A percentile compares a stretch with the other conserved stretches of the same genome.
Conservation (phyloP, 2,888 invertebrate genomes). For the Matsumyia berberina region DNA sequence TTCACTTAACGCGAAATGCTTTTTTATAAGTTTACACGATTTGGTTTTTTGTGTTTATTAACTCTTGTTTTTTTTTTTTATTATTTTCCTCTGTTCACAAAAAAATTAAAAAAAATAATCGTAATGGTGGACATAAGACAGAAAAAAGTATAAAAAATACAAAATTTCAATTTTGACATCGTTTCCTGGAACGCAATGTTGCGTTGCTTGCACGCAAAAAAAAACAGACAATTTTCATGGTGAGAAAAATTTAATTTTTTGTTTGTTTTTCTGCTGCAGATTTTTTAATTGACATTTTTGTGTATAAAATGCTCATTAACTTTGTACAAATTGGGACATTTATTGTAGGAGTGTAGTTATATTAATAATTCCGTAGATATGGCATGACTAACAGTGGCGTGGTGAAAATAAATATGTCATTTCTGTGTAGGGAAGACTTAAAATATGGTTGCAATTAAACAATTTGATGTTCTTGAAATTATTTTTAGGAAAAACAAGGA, state of each 20-base stretch:
- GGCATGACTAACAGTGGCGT: not conserved
- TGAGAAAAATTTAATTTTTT: constrained; percentile 24
- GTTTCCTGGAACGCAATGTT: constrained; percentile 68
- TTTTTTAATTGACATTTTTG: constrained; percentile 39
- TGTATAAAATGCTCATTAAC: constrained; percentile 43
- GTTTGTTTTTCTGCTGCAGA: not conserved
- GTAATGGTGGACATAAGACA: constrained; percentile 31
- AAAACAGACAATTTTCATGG: constrained; percentile 27
- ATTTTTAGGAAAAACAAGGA: no score
- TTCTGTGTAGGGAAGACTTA: not conserved
- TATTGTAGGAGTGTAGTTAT: constrained; percentile 8
- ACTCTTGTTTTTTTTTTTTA: no score
- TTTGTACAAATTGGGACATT: constrained; percentile 28
- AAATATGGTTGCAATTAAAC: no score
- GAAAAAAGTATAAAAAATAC: constrained; percentile 3
- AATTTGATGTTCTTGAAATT: no score
- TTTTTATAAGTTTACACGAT: constrained; percentile 70
- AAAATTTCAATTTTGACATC: constrained; percentile 59
- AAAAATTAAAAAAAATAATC: constrained; percentile 27
- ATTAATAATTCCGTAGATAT: constrained; percentile 19
- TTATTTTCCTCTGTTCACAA: not conserved
- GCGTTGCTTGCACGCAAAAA: constrained; percentile 13
- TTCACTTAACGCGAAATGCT: constrained; percentile 66
- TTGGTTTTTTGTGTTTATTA: constrained; percentile 65
- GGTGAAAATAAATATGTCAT: not conserved